phyloP scores from a whole-genome alignment of 1,140 invertebrate genomes.

The Thalassaphorura encarpata region DNA sequence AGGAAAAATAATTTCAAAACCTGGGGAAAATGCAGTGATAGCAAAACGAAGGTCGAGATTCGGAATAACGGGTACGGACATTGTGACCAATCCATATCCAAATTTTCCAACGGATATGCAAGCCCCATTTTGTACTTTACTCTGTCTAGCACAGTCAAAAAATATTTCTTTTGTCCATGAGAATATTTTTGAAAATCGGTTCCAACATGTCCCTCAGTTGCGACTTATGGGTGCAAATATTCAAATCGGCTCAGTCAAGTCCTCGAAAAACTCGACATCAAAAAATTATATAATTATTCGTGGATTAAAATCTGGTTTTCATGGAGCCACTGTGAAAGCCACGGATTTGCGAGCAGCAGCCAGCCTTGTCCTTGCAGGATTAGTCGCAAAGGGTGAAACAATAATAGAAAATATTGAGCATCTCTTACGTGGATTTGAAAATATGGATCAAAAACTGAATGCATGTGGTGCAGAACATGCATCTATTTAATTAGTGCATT shows the following conservation, averaged over 20 bases:
- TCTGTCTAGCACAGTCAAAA: slow-evolving; percentile 26
- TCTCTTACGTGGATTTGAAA: slow-evolving; percentile 35
- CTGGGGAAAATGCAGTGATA: background rate
- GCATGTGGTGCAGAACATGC: background rate
- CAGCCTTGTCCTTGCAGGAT: slow-evolving; percentile 33
- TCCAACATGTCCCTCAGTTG: slow-evolving; percentile 33
- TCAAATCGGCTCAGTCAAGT: background rate
- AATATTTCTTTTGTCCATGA: slow-evolving; percentile 27
- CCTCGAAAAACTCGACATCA: background rate
- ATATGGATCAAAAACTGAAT: slow-evolving; percentile 26
- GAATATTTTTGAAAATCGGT: slow-evolving; percentile 36
- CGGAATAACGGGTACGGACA: slow-evolving; percentile 20
- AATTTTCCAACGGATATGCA: slow-evolving; percentile 36
- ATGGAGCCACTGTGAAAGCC: slow-evolving; percentile 33
- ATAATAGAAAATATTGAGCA: slow-evolving; percentile 33
- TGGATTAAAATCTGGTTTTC: slow-evolving; percentile 29
- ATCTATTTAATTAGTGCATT: too few relatives aligned
- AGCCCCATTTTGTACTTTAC: slow-evolving; percentile 31
- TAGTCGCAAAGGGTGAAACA: slow-evolving; percentile 32
- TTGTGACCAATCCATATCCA: slow-evolving; percentile 33
- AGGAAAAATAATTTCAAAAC: background rate
- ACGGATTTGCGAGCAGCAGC: slow-evolving; percentile 35
- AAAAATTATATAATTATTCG: slow-evolving; percentile 21
- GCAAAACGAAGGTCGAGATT: background rate
- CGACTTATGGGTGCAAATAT: slow-evolving; percentile 32